Evolutionary conservation across 1,140 invertebrate genomes (phyloP), one percentile per base, ranked within the genome.

Genomic region (Drosophila neocordata): DNA sequence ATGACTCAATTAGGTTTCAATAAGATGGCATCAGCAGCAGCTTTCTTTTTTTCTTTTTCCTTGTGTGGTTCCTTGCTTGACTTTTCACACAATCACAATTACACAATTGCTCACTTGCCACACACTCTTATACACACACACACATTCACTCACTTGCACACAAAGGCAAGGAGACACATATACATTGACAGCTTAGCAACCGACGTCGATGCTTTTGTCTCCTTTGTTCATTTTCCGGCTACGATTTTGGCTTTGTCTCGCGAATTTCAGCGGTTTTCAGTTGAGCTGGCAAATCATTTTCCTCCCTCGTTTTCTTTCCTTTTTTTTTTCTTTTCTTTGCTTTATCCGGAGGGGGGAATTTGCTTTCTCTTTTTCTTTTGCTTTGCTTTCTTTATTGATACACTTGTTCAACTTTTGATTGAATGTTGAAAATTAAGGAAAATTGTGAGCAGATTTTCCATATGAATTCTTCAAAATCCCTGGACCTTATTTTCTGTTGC

Each of bases 1-100:
- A 31, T 52, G 78, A 65, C 73, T 77, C 79, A 82, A 82, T 82
- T 82, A 74, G 69, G 69, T 68, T 73, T 82, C 79, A 82, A 82
- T 82, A 65, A 67, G 73, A 55, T 63, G 61, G 52, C 61, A 57
- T 63, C 44, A 73, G 71, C 57, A 68, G 66, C 65, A n/a, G n/a
- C n/a, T n/a, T n/a, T n/a, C n/a, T 59, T 31, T 67, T 53, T 67
- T 59, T 69, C 53, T 48, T 1, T 44, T 18, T 18, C 1, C 15
- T 18, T 48, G 0, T 48, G 41, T 48, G 41, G 22, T 37, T 27
- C 2, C 38, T 15, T 2, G 65, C 52, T 61, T 63, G 73, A 59
- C 78, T 74, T 73, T 60, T 55, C 37, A 61, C 35, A 71, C 35
- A 71, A 65, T 66, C 62, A 68, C 79, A 78, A 82, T 74, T 75